phyloP scores from a whole-genome alignment of 2,888 invertebrate genomes.

The Lithophane ornitopus region DNA sequence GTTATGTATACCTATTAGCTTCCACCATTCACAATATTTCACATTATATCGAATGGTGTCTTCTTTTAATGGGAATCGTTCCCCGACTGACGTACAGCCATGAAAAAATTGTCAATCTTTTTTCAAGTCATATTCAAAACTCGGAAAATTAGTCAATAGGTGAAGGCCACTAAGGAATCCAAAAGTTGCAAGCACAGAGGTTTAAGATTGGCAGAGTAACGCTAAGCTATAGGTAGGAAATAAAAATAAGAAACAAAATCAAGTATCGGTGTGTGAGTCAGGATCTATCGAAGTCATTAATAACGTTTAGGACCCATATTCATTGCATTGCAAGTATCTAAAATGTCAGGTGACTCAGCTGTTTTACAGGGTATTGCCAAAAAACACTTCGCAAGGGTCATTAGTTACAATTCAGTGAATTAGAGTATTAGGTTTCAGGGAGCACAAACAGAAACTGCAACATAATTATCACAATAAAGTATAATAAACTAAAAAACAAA shows the following conservation, averaged over 20 bases:
- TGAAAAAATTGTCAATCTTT: too few relatives aligned
- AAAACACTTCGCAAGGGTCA: background rate
- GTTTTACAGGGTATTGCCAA: background rate
- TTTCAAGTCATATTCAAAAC: too few relatives aligned
- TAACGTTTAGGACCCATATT: too few relatives aligned
- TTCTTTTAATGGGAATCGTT: too few relatives aligned
- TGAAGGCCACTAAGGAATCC: too few relatives aligned
- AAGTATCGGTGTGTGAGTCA: background rate
- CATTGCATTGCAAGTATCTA: background rate
- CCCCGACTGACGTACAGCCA: too few relatives aligned
- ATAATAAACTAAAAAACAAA: constrained; percentile 31
- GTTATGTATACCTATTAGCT: too few relatives aligned
- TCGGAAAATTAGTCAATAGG: too few relatives aligned
- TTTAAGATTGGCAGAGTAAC: too few relatives aligned
- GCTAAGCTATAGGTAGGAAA: background rate
- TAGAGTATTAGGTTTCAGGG: background rate
- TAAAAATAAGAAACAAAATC: background rate
- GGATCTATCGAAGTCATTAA: background rate
- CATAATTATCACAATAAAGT: constrained; percentile 32
- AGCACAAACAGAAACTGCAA: constrained; percentile 14
- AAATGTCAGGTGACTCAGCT: background rate
- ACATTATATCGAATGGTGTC: too few relatives aligned
- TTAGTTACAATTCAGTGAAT: background rate
- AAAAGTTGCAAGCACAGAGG: too few relatives aligned
- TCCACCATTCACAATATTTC: too few relatives aligned